Conservation (phyloP, 2,888 invertebrate genomes). For the Pseudococcus longispinus region DNA sequence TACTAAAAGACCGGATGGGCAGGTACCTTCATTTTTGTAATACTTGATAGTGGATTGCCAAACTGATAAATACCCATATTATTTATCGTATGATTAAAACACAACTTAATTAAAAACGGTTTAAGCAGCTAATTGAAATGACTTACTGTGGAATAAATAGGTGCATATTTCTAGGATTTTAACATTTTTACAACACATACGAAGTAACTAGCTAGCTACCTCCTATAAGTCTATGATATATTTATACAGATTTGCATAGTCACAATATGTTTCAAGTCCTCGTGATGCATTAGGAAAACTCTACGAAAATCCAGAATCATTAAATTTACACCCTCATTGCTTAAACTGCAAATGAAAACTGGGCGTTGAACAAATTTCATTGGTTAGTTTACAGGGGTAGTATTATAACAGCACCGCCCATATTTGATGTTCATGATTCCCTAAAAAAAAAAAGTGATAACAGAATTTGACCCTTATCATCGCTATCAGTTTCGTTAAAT, state of each 20-base stretch:
- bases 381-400: neutral
- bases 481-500: slow-evolving; percentile 20
- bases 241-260: too few relatives aligned
- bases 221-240: too few relatives aligned
- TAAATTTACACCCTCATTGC: neutral
- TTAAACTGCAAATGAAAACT: neutral
- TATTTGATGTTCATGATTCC: slow-evolving; percentile 9
- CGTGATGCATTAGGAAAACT: neutral
- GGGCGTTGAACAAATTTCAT: slow-evolving; percentile 30
- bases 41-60: too few relatives aligned
- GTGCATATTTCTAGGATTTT: too few relatives aligned
- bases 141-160: too few relatives aligned
- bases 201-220: too few relatives aligned
- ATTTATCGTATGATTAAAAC: too few relatives aligned
- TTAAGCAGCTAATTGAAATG: neutral
- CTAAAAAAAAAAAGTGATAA: slow-evolving; percentile 18
- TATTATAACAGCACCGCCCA: neutral
- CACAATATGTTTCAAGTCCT: too few relatives aligned
- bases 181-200: too few relatives aligned
- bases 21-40: too few relatives aligned
- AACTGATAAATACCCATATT: too few relatives aligned
- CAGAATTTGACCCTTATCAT: slow-evolving; percentile 39
- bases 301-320: neutral
- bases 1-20: too few relatives aligned
- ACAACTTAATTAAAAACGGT: neutral